Conservation (phyloP, 2,888 invertebrate species). For the Trichacis sp. region DNA sequence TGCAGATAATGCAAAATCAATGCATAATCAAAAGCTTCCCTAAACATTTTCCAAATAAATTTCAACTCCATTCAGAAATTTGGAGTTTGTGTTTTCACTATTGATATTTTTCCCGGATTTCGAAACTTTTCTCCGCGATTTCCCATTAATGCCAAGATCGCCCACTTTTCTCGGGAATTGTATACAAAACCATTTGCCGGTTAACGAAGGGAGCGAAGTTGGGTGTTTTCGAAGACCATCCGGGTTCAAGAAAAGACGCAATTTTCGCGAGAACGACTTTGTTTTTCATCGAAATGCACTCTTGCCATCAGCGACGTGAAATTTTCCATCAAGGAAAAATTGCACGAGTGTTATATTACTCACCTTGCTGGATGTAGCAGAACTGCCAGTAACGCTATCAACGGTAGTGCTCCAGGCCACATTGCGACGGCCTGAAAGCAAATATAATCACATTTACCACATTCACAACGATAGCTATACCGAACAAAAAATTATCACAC, state of each 20-base stretch:
- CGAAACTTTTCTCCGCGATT: too few species aligned
- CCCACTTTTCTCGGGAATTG: too few species aligned
- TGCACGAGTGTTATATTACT: constrained; percentile 42
- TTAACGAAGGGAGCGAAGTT: too few species aligned
- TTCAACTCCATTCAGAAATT: too few species aligned
- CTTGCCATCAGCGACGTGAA: constrained; percentile 21
- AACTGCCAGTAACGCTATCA: constrained; percentile 64
- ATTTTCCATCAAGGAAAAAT: constrained; percentile 26
- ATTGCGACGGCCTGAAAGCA: constrained; percentile 67
- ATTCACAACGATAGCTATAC: constrained; percentile 45
- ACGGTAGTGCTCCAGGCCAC: constrained; percentile 68
- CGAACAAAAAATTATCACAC: too few species aligned
- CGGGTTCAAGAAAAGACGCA: constrained; percentile 7
- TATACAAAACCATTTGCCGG: too few species aligned
- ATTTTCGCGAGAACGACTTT: constrained; percentile 26
- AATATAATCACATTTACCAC: constrained; percentile 51
- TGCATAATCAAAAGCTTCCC: too few species aligned
- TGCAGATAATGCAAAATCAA: too few species aligned
- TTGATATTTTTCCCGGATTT: too few species aligned
- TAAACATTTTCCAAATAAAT: too few species aligned
- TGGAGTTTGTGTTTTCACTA: too few species aligned
- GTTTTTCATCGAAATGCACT: constrained; percentile 24
- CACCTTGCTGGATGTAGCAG: constrained; percentile 65
- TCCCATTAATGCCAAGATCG: too few species aligned
- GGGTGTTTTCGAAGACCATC: neutral